These are phyloP conservation scores for Kobus ellipsiprymnus DNA, from an alignment of 2,113 vertebrate species.

Conservation along the genomic window DNA sequence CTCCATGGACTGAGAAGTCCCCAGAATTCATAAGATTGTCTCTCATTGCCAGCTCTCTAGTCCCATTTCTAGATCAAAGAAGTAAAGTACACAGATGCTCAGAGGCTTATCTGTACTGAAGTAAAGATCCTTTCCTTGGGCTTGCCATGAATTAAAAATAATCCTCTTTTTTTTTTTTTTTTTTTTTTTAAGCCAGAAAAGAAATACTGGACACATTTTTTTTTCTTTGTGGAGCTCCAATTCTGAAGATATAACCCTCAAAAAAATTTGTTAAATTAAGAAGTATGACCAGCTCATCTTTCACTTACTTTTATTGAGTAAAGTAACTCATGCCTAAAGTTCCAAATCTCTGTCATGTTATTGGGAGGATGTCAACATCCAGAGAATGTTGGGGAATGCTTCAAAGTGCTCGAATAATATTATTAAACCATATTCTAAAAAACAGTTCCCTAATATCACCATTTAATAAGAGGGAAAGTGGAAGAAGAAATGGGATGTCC, in stretches of 20 bases:
- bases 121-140: not conserved
- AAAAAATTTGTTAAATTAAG: conserved; percentile 9
- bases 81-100: not conserved
- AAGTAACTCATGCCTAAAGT: conserved; percentile 38
- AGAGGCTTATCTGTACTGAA: conserved; percentile 10
- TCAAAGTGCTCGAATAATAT: not conserved
- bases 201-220: conserved; percentile 29
- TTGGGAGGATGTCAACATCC: not conserved
- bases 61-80: conserved; percentile 43
- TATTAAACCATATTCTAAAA: not conserved
- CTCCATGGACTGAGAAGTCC: not conserved
- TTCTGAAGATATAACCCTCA: not conserved
- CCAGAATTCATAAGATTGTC: not conserved
- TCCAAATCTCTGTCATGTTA: not conserved
- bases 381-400: not conserved
- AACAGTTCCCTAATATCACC: not conserved
- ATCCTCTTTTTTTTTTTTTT: conserved; percentile 4
- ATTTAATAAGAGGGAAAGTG: not conserved
- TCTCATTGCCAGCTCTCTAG: not conserved
- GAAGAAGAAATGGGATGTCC: not conserved
- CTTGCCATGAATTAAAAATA: conserved; percentile 31
- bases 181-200: conserved; percentile 15
- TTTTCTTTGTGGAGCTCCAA: not conserved
- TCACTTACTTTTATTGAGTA: conserved; percentile 49
- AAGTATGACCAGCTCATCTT: conserved; percentile 26